Conservation (phyloP, 2,113 vertebrate species). For the human (Homo sapiens) region GRCh38 chr22:38319001-38319500, state of each 20-base stretch:
- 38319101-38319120: too few species aligned
- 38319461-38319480: background rate
- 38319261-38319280: background rate
- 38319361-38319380: background rate
- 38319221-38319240: too few species aligned
- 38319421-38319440: background rate
- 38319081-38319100: too few species aligned
- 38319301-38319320: background rate
- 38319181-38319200: background rate
- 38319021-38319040: too few species aligned
- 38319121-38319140: too few species aligned
- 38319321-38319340: background rate
- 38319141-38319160: background rate
- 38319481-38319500: background rate
- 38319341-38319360: background rate
- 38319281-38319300: background rate
- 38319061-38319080: too few species aligned
- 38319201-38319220: background rate
- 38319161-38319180: background rate
- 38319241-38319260: background rate
- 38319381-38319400: background rate
- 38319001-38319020: too few species aligned
- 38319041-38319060: too few species aligned
- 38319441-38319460: background rate
- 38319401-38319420: background rate